A percentile compares a stretch with the other conserved stretches of the same genome.
These are phyloP conservation scores for Pollicipes pollicipes DNA, from an alignment of 1,140 invertebrate species.

Conservation along the genomic window DNA sequence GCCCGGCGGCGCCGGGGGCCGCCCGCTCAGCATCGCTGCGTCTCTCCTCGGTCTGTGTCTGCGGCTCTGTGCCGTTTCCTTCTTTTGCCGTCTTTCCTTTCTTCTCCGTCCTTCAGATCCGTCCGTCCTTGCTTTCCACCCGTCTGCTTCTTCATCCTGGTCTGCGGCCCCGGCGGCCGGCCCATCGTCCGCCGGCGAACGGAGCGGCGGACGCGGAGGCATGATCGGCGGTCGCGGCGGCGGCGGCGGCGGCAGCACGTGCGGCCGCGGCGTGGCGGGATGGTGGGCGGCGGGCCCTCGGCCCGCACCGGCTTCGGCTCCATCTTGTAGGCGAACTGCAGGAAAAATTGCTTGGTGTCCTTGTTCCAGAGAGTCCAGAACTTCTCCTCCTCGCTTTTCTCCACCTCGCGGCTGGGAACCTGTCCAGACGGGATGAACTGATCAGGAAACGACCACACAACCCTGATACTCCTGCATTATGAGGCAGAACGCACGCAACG, in stretches of 20 bases:
- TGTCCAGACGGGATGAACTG: constrained; percentile 18
- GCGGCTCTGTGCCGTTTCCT: too few species aligned
- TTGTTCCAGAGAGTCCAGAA: constrained; percentile 99
- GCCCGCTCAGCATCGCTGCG: constrained; percentile 11
- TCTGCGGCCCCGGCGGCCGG: constrained; percentile 18
- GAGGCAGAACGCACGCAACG: neutral
- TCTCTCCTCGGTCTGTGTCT: constrained; percentile 6
- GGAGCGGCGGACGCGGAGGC: constrained; percentile 8
- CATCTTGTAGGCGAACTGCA: constrained; percentile 85
- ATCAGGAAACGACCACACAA: neutral
- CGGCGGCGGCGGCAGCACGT: constrained; percentile 20
- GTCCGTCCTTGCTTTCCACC: too few species aligned
- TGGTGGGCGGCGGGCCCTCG: constrained; percentile 27
- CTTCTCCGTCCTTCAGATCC: too few species aligned
- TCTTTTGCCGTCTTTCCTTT: too few species aligned
- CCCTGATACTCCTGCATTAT: constrained; percentile 10
- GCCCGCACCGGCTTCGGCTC: constrained; percentile 37
- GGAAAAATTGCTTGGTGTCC: constrained; percentile 95
- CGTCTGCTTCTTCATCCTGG: constrained; percentile 16
- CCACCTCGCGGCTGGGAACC: constrained; percentile 95
- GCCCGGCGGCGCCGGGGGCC: constrained; percentile 30
- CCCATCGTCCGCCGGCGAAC: constrained; percentile 5
- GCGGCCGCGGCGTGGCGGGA: constrained; percentile 32
- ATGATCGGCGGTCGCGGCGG: constrained; percentile 19
- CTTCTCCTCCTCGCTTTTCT: constrained; percentile 89